Evolutionary conservation across 2,888 invertebrate species (phyloP).

Genomic region (Clusia tigrina): DNA sequence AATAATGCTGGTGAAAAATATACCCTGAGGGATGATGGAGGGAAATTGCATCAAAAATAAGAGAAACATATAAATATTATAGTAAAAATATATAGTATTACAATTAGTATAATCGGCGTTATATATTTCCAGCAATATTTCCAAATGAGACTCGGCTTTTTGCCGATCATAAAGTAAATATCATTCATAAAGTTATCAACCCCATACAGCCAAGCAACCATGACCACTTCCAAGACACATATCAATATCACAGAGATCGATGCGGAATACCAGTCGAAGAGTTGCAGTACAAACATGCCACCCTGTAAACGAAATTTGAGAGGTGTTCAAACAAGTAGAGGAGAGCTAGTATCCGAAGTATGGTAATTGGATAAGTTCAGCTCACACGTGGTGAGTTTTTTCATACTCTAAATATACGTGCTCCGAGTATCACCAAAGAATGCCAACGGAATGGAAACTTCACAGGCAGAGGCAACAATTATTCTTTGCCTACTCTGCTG

Average conservation of each 20-base stretch:
- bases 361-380: neutral
- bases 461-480: too few species aligned
- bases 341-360: neutral
- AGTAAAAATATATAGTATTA: constrained; percentile 60
- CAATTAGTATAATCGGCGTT: constrained; percentile 74
- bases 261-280: constrained; percentile 88
- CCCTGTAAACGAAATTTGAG: constrained; percentile 70
- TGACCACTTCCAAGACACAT: constrained; percentile 80
- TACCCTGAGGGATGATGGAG: constrained; percentile 66
- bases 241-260: constrained; percentile 81
- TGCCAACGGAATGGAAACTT: too few species aligned
- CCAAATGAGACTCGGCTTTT: constrained; percentile 72
- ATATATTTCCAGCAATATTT: constrained; percentile 75
- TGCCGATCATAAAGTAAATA: constrained; percentile 76
- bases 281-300: constrained; percentile 83
- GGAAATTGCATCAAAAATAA: constrained; percentile 1
- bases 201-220: constrained; percentile 86
- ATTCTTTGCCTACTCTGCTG: too few species aligned
- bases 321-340: neutral
- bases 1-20: constrained; percentile 70
- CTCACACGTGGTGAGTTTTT: neutral
- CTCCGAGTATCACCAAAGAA: too few species aligned
- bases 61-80: constrained; percentile 1
- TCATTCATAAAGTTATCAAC: constrained; percentile 71
- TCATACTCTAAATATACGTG: too few species aligned